phyloP scores from a whole-genome alignment of 2,113 vertebrate species.

The Lasiurus borealis region DNA sequence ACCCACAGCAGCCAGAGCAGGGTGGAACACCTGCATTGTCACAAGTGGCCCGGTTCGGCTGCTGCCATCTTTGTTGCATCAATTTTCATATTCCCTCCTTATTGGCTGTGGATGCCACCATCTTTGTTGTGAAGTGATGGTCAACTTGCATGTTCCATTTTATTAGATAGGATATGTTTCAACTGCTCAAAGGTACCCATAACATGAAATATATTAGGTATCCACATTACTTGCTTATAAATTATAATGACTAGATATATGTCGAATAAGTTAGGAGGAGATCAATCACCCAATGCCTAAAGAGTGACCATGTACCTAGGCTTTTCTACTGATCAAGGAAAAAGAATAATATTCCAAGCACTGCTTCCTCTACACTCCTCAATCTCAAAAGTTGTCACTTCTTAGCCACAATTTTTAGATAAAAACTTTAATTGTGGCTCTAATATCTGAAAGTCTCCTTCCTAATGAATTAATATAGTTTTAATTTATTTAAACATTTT shows the following conservation, averaged over 20 bases:
- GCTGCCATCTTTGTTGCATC: no score
- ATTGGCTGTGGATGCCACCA: no score
- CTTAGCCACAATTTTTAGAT: not conserved
- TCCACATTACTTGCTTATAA: slow-evolving; percentile 22
- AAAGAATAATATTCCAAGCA: not conserved
- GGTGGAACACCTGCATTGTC: no score
- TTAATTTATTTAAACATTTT: not conserved
- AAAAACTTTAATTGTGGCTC: not conserved
- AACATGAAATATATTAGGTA: slow-evolving; percentile 24
- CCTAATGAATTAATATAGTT: not conserved
- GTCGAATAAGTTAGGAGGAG: not conserved
- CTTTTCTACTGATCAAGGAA: not conserved
- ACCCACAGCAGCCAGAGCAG: no score
- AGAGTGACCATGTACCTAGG: not conserved
- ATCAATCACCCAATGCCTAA: not conserved
- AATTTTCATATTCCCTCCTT: no score
- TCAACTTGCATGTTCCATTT: no score
- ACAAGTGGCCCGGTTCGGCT: no score
- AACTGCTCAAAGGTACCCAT: not conserved
- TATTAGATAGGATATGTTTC: not conserved
- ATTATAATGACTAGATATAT: slow-evolving; percentile 11
- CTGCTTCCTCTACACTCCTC: not conserved
- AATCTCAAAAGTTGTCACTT: not conserved
- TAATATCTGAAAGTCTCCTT: not conserved
- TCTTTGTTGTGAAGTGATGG: no score